These are phyloP conservation scores for Sciaenops ocellatus DNA, from an alignment of 2,797 vertebrate genomes.

Conservation along the genomic window DNA sequence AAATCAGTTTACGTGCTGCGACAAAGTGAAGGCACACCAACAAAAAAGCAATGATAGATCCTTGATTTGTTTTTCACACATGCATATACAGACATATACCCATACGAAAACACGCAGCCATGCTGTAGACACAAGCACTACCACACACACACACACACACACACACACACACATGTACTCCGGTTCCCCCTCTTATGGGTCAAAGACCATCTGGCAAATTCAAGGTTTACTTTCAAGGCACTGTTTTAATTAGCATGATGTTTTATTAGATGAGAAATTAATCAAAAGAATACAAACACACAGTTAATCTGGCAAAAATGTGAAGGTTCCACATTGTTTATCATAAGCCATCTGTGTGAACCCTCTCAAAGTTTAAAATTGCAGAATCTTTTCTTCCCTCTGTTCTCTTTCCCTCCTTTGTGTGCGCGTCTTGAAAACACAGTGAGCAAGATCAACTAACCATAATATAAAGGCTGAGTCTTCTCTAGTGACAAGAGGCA, in stretches of 20 bases:
- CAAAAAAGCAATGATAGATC: background rate
- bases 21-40: conserved; percentile 1
- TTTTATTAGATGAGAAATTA: conserved; percentile 85
- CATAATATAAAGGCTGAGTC: conserved; percentile 51
- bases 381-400: conserved; percentile 69
- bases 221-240: conserved; percentile 81
- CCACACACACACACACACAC: conserved; percentile 53
- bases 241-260: conserved; percentile 83
- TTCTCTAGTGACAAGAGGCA: conserved; percentile 66
- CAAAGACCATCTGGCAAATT: conserved; percentile 86
- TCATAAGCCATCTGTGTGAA: conserved; percentile 84
- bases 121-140: conserved; percentile 53
- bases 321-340: conserved; percentile 80
- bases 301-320: conserved; percentile 84
- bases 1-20: background rate
- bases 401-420: conserved; percentile 59
- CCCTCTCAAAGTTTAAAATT: conserved; percentile 73
- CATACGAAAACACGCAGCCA: conserved; percentile 38
- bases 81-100: conserved; percentile 29
- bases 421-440: conserved; percentile 59
- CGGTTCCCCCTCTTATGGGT: conserved; percentile 74
- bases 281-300: conserved; percentile 83
- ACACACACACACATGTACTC: conserved; percentile 63
- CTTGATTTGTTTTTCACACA: background rate
- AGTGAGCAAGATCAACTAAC: conserved; percentile 53